Evolutionary conservation across 2,888 invertebrate species (phyloP), one percentile per base, ranked within the genome.

Genomic region (Lithophane socia): DNA sequence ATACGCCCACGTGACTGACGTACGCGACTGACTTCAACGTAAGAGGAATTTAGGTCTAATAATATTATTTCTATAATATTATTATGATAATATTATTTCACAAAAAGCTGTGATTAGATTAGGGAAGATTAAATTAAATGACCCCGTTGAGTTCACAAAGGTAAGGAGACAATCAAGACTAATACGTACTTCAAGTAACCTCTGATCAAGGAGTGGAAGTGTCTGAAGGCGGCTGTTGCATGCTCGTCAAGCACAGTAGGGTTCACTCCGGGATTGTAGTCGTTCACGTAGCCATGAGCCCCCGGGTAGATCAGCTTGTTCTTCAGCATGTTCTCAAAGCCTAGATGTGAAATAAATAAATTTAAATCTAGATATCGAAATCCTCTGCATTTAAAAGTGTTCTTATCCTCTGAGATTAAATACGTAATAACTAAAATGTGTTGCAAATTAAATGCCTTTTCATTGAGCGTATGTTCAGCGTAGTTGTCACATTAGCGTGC

Each of bases 221-320:
- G 98, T 94, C 98, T 97, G 92, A 98, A 98, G 10, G 98, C 98
- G 12, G 98, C 98, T 0, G 97, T 98, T 3, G 98, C 97, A 88
- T 98, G 98, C 85, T 98, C 98, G 83, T 98, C 98, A 71, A 98
- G 92, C 0, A 97, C 94, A 10, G 97, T 97, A 0, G 98, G 98
- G 89, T 98, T 97, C 0, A 98, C 97, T 52, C 94, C 93, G 0
- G 97, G 97, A 83, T 97, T 97, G 92, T 98, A 98, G 91, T 98
- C 98, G 87, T 98, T 97, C 21, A 98, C 97, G 90, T 97, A 98
- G 3, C 94, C 94, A 10, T 95, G 95, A 3, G 96, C 94, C 1
- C 97, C 97, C 0, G 97, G 94, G 92, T 97, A 98, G 60, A 98
- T 95, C 21, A 98, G 95, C 83, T 97, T 97, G 87, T 98, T 97